These are phyloP conservation scores for Orthosia incerta DNA, from an alignment of 2,888 invertebrate species.

Conservation along the genomic window DNA sequence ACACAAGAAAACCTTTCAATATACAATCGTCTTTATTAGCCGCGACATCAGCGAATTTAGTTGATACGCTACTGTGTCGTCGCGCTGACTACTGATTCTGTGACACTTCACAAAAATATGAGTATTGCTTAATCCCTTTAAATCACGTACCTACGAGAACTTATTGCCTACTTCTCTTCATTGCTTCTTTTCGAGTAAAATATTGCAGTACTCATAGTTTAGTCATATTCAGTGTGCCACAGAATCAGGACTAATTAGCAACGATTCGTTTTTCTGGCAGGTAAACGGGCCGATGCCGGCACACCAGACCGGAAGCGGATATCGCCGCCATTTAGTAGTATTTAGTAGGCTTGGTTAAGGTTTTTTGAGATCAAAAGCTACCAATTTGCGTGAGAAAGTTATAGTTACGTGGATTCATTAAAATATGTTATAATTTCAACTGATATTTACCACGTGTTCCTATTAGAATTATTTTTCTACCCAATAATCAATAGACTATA, in stretches of 20 bases:
- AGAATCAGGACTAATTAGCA: slow-evolving; percentile 2
- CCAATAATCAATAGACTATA: slow-evolving; percentile 58
- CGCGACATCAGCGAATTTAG: slow-evolving; percentile 22
- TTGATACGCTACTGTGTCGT: background rate
- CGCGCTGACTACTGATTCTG: slow-evolving; percentile 4
- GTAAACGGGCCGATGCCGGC: background rate
- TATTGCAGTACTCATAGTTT: background rate
- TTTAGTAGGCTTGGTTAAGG: slow-evolving; percentile 16
- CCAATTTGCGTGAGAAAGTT: slow-evolving; percentile 50
- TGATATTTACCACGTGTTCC: slow-evolving; percentile 54
- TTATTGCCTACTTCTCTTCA: background rate
- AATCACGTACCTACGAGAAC: background rate
- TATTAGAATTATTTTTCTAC: slow-evolving; percentile 52
- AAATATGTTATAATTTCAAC: slow-evolving; percentile 21
- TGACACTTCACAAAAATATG: slow-evolving; percentile 14
- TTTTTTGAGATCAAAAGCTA: slow-evolving; percentile 67
- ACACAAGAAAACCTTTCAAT: background rate
- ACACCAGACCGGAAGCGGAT: background rate
- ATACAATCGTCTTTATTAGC: background rate
- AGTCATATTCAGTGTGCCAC: slow-evolving; percentile 14
- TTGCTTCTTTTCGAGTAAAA: background rate
- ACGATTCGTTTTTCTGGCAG: background rate
- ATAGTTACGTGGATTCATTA: slow-evolving; percentile 28
- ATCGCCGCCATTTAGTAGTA: slow-evolving; percentile 6
- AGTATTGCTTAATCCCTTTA: background rate